A percentile compares a stretch with the other conserved stretches of the same genome.
These are phyloP conservation scores for Ormyrus rosae DNA, from an alignment of 2,888 invertebrate genomes.

Conservation along the genomic window DNA sequence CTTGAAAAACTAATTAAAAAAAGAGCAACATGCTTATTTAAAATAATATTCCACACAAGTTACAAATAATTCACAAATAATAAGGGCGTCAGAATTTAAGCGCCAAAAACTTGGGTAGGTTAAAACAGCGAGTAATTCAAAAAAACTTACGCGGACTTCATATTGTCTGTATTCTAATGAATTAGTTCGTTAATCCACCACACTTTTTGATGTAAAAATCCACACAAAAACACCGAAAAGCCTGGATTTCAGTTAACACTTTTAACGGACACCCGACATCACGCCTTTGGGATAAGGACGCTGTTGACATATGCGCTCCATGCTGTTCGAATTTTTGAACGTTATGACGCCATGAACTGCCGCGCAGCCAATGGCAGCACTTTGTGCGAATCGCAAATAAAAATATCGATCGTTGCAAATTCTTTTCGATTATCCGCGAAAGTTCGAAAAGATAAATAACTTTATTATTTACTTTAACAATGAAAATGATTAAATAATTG, in stretches of 20 bases:
- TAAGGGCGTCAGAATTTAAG: slow-evolving; percentile 21
- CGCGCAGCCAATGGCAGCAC: slow-evolving; percentile 1
- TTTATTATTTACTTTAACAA: too few relatives aligned
- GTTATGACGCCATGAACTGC: neutral
- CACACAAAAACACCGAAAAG: neutral
- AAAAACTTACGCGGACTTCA: slow-evolving; percentile 56
- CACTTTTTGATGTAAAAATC: neutral
- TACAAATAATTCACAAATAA: neutral
- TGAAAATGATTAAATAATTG: too few relatives aligned
- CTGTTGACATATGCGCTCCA: slow-evolving; percentile 26
- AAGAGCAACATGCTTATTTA: neutral
- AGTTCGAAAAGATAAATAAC: too few relatives aligned
- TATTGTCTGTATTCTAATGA: slow-evolving; percentile 5
- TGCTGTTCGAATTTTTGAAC: slow-evolving; percentile 19
- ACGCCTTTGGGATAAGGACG: neutral
- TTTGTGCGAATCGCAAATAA: too few relatives aligned
- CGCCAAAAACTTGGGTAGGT: slow-evolving; percentile 19
- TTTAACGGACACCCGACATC: slow-evolving; percentile 35
- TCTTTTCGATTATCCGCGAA: too few relatives aligned
- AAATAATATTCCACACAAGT: neutral
- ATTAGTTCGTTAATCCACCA: neutral
- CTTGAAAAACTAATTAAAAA: neutral
- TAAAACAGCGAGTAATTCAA: neutral
- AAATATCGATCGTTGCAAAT: too few relatives aligned
- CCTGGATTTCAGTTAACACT: neutral